Conservation (phyloP, 2,113 vertebrate species). For the Hoplias malabaricus region DNA sequence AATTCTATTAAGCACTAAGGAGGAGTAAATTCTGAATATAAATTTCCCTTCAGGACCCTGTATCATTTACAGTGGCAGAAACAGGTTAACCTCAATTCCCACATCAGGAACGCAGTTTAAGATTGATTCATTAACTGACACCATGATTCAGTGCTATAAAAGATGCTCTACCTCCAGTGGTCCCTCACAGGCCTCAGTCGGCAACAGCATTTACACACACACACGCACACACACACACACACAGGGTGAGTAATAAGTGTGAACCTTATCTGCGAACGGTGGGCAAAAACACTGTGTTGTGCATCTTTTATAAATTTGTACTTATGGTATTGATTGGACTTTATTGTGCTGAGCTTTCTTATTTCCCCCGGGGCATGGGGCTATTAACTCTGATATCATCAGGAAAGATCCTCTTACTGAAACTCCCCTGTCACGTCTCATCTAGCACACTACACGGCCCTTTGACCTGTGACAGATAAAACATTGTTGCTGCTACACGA, state of each 20-base stretch:
- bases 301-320: slow-evolving; percentile 77
- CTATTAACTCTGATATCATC: slow-evolving; percentile 62
- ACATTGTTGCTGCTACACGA: slow-evolving; percentile 43
- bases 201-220: background rate
- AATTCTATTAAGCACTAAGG: slow-evolving; percentile 14
- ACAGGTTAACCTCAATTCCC: slow-evolving; percentile 17
- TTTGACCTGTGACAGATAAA: slow-evolving; percentile 53
- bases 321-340: slow-evolving; percentile 74
- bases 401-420: slow-evolving; percentile 48
- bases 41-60: background rate
- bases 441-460: slow-evolving; percentile 44
- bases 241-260: slow-evolving; percentile 69
- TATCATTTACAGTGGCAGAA: slow-evolving; percentile 15
- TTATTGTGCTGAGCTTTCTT: slow-evolving; percentile 65
- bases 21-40: background rate
- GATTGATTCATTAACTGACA: background rate
- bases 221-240: slow-evolving; percentile 40
- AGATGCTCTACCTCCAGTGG: background rate
- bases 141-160: background rate
- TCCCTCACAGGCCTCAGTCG: background rate
- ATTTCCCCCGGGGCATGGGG: slow-evolving; percentile 66
- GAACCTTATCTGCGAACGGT: slow-evolving; percentile 64
- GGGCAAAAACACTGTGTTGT: slow-evolving; percentile 72
- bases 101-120: background rate
- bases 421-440: slow-evolving; percentile 51